Evolutionary conservation across 2,113 vertebrate genomes (phyloP).

Genomic region (Antennarius striatus): DNA sequence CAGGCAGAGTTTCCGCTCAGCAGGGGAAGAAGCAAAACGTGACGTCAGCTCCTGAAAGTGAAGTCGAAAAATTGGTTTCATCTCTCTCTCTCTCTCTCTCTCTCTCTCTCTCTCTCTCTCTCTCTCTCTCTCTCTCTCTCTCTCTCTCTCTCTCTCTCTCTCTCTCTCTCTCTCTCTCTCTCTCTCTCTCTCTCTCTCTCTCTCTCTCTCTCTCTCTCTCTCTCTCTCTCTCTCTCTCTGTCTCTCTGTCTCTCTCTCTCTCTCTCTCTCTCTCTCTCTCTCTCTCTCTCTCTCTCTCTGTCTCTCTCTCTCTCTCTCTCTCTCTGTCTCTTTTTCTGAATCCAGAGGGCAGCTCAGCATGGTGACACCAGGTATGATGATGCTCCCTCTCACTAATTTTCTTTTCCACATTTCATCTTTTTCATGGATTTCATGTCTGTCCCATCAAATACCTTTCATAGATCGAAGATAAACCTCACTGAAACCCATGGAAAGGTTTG

Average conservation of each 20-base stretch:
- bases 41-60: slow-evolving; percentile 25
- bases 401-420: slow-evolving; percentile 3
- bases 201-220: no score
- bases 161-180: no score
- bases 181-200: background rate
- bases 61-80: background rate
- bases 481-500: background rate
- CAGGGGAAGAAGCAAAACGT: slow-evolving; percentile 18
- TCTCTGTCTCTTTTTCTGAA: background rate
- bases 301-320: no score
- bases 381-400: background rate
- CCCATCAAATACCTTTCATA: background rate
- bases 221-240: no score
- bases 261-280: background rate
- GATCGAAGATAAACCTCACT: background rate
- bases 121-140: no score
- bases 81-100: background rate
- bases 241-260: no score
- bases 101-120: no score
- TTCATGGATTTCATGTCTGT: background rate
- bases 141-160: no score
- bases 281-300: no score
- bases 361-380: slow-evolving; percentile 27
- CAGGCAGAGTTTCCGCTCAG: background rate
- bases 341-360: slow-evolving; percentile 1